Conservation (phyloP, 2,797 vertebrate species). For the Galaxias olidus region DNA sequence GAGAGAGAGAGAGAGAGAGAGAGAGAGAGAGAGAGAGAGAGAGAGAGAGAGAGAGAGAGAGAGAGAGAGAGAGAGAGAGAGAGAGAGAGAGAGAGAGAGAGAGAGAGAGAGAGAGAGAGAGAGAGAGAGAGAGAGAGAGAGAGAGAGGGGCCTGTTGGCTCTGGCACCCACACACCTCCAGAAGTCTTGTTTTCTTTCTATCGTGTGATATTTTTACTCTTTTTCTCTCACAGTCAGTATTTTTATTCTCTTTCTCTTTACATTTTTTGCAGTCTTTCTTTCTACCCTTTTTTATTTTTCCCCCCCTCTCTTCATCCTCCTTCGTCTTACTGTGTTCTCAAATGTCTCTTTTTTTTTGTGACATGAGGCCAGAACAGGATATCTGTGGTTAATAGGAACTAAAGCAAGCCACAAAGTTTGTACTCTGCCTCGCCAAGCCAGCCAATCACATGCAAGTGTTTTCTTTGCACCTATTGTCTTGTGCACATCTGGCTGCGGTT, state of each 20-base stretch:
- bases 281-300: constrained; percentile 9
- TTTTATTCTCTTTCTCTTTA: constrained; percentile 1
- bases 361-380: constrained; percentile 78
- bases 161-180: not conserved
- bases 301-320: too few relatives aligned
- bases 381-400: constrained; percentile 77
- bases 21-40: too few relatives aligned
- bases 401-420: constrained; percentile 71
- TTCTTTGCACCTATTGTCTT: constrained; percentile 77
- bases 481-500: constrained; percentile 71
- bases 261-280: not conserved
- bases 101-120: too few relatives aligned
- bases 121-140: too few relatives aligned
- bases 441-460: constrained; percentile 79
- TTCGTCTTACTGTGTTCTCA: constrained; percentile 22
- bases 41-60: too few relatives aligned
- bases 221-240: not conserved
- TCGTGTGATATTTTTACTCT: not conserved
- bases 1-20: too few relatives aligned
- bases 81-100: too few relatives aligned
- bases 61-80: too few relatives aligned
- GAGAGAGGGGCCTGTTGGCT: not conserved
- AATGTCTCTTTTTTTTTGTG: constrained; percentile 44
- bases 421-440: constrained; percentile 68
- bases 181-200: not conserved